Percentiles rank a stretch among this genome's conserved stretches.
Evolutionary conservation across 2,888 invertebrate species (phyloP).

Genomic region (Drosophila nigricruria): DNA sequence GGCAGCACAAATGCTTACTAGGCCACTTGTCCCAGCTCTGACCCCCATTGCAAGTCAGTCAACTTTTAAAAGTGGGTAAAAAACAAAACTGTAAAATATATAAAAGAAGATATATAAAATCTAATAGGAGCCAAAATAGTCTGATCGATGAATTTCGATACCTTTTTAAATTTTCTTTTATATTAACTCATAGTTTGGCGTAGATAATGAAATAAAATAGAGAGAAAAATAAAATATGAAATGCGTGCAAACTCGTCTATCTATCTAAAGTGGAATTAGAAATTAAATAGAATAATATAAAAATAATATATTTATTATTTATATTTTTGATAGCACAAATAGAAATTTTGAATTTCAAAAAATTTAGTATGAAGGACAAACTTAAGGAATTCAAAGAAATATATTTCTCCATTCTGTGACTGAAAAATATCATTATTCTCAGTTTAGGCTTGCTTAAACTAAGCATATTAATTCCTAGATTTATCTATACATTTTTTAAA

Average conservation of each 20-base stretch:
- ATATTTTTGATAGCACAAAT: no score
- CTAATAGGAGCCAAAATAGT: not conserved
- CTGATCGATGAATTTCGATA: not conserved
- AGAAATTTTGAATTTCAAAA: not conserved
- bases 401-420: not conserved
- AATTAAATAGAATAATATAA: no score
- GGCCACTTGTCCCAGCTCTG: constrained; percentile 22
- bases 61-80: not conserved
- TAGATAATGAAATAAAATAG: not conserved
- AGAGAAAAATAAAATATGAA: no score
- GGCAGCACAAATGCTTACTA: constrained; percentile 36
- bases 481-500: no score
- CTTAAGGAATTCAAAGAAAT: not conserved
- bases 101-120: not conserved
- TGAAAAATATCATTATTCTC: not conserved
- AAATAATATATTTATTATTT: no score
- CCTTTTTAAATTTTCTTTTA: not conserved
- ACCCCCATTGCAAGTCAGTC: constrained; percentile 16
- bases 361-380: not conserved
- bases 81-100: not conserved
- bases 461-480: no score
- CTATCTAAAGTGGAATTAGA: no score
- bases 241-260: no score
- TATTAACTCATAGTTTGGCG: not conserved
- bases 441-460: no score